phyloP scores from a whole-genome alignment of 2,113 vertebrate species.

The Pseudopipra pipra region DNA sequence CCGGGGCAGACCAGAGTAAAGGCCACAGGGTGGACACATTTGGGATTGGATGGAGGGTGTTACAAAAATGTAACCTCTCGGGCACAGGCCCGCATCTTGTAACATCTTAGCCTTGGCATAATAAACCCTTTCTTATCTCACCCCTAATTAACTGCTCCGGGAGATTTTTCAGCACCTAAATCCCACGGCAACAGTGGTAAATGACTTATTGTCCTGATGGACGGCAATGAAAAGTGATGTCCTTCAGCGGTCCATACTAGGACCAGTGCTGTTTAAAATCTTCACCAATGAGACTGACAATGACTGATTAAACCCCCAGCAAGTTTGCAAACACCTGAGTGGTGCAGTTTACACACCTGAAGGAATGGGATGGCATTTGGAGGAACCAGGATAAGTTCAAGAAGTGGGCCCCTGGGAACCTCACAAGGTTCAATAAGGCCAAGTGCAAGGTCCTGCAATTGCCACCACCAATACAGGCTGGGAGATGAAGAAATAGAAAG shows the following conservation, averaged over 20 bases:
- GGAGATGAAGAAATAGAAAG: not conserved
- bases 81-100: too few species aligned
- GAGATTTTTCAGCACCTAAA: too few species aligned
- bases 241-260: not conserved
- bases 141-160: too few species aligned
- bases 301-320: not conserved
- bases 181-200: not conserved
- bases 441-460: not conserved
- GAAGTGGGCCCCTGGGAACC: not conserved
- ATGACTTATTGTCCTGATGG: not conserved
- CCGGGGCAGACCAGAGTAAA: too few species aligned
- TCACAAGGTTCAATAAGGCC: not conserved
- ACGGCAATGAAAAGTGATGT: not conserved
- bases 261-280: not conserved
- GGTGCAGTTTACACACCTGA: not conserved
- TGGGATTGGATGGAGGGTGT: too few species aligned
- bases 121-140: too few species aligned
- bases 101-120: too few species aligned
- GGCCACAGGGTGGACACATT: too few species aligned
- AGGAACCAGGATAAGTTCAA: not conserved
- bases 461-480: not conserved
- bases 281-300: not conserved
- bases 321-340: not conserved
- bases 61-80: too few species aligned
- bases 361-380: not conserved